Base-by-base conservation (phyloP, 2,113 vertebrate species). In the Poeciliopsis turrubarensis region DNA sequence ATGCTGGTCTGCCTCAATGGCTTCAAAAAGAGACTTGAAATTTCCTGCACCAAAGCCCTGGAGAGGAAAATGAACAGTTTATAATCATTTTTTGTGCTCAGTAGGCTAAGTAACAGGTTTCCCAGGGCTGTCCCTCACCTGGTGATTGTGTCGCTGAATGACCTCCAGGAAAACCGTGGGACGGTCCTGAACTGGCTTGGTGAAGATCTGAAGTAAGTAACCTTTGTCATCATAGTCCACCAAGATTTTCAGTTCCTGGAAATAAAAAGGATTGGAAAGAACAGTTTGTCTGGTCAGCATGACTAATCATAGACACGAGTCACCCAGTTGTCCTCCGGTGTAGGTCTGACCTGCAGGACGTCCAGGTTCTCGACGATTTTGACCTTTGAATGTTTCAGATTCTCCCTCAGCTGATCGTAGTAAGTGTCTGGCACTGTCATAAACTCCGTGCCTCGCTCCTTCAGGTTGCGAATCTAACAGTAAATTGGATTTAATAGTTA, bases 181-280 rank as follows among this genome's bases (percentile, higher is more conserved):
- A n/a, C 98, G 95, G 92, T 99, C 97, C 89, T 99, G 98, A 47
- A 98, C 88, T 0, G 97, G 97, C 75, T 98, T 99, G 75, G 96
- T 98, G 93, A 99, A 99, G 93, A 98, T 99, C 90, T 99, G 98
- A 51, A 99, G 96, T 76, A 99, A 94, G 83, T 99, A 99, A 14
- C 98, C 98, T 7, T 97, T 94, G 81, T 98, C 97, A 17, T 99
- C 97, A 12, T 93, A 97, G 92, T 99, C 98, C 86, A 99, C 95
- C 89, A 98, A 92, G 86, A 99, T 98, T 79, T 94, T 97, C 87
- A 99, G 93, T 77, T 98, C 96, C 98, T 99, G 88, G 15, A 74
- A 34, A 73, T 12, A n/a, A 57, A 29, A 22, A 57, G 2, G 25
- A 44, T 44, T 26, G 27, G 19, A 70, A 15, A 31, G 44, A 15